Evolutionary conservation across 1,140 invertebrate genomes (phyloP), one percentile per base, ranked within the genome.

Genomic region (Drosophila gunungcola): DNA sequence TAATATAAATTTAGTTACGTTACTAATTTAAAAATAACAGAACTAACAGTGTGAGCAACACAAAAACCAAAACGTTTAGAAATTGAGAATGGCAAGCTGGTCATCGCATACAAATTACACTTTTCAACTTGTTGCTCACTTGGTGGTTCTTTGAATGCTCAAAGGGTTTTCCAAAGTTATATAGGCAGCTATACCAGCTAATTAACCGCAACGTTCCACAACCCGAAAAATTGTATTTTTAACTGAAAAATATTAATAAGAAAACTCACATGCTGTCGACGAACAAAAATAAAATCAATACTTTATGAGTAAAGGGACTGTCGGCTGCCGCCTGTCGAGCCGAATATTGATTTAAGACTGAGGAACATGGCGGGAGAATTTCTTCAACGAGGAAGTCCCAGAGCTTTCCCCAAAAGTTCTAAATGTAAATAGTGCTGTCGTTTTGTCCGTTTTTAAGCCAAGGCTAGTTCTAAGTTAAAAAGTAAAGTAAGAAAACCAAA

Each of bases 281-380:
- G 4, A 16, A 12, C 12, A 46, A 21, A 51, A 46, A 53, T 11
- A 65, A 52, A 68, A 68, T 68, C 64, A 65, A 68, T 68, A 68
- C 7, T 38, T 38, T 29, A n/a, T 45, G 12, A 10, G 11, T 2
- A 29, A 29, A 34, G 12, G 11, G 13, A 38, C 38, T 64, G 11
- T 11, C 21, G 21, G 21, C 11, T 27, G n/a, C 46, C 16, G 38
- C 38, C 41, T 45, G 11, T 29, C 58, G 11, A 32, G 32, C 32
- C 11, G 61, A 65, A 32, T 65, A 65, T 45, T 45, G 9, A 53
- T 68, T 67, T 5, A 45, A 67, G 29, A 67, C 60, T 67, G 36
- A 67, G 48, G 38, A 48, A 13, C 36, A 25, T 9, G 63, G 46
- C 39, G 12, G 49, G 12, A 34, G 21, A 67, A 51, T 21, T 67